phyloP scores from a whole-genome alignment of 2,113 vertebrate genomes.

The Oxyura jamaicensis region DNA sequence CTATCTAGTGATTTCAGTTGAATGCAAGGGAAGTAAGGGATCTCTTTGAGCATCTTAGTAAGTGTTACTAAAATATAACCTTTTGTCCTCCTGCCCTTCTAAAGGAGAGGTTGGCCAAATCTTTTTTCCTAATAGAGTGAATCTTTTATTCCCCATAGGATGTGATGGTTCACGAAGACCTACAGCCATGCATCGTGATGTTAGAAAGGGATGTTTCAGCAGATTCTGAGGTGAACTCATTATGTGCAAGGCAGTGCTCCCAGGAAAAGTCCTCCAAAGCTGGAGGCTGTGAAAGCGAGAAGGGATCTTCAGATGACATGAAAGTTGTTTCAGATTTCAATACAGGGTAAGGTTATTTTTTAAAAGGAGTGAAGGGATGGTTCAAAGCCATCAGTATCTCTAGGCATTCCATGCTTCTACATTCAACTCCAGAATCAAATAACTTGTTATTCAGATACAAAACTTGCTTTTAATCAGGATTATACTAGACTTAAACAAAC shows the following conservation, averaged over 20 bases:
- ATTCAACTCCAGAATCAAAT: background rate
- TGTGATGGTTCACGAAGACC: background rate
- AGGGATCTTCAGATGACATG: background rate
- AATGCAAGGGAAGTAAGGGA: background rate
- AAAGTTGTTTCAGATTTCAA: conserved; percentile 13
- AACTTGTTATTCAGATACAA: background rate
- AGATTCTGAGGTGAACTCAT: background rate
- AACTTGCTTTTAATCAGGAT: background rate
- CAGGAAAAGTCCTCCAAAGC: background rate
- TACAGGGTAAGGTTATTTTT: conserved; percentile 55
- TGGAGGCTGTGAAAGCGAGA: background rate
- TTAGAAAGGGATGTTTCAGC: conserved; percentile 8
- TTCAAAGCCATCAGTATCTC: background rate
- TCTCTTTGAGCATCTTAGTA: background rate
- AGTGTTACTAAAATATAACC: background rate
- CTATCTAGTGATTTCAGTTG: background rate
- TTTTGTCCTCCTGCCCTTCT: background rate
- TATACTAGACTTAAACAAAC: background rate
- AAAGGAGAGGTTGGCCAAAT: background rate
- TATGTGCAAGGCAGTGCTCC: background rate
- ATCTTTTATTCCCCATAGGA: conserved; percentile 58
- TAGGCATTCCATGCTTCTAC: background rate
- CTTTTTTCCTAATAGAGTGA: background rate
- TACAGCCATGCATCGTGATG: background rate
- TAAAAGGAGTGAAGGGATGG: background rate